Base-by-base conservation (phyloP, 2,888 invertebrate species). In the Liodrosophila aerea region DNA sequence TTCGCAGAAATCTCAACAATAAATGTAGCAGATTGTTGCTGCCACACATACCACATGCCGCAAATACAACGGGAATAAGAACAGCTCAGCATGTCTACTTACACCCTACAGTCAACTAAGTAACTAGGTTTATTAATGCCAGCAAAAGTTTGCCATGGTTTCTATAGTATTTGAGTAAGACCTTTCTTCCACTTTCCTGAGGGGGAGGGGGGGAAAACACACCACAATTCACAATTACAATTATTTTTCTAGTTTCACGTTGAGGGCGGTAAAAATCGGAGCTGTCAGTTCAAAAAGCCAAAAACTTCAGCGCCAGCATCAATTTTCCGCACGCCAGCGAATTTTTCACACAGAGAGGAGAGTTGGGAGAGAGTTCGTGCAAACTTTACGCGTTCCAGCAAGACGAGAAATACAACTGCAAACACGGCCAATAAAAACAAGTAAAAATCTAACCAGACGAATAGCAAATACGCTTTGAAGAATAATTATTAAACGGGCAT, bases 261-360 rank as follows among this genome's bases (percentile, higher is more conserved):
- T 54, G 29, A 39, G 49, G 16, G 15, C 54, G 34, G 36, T 82
- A 73, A 70, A 83, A 85, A 85, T 80, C 77, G 75, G 69, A 72
- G 81, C 77, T 85, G 82, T 83, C 85, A 76, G 83, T 80, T 81
- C 73, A 78, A 77, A 85, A 83, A 83, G 83, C 73, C 85, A 81
- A 83, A 85, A 83, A 85, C 85, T 80, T 85, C 68, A 77, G 50
- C 59, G 71, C 56, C 82, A 84, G 78, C 81, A 81, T 84, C 81
- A 81, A 81, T 81, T 81, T 81, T 71, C 67, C 76, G 63, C 73
- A 75, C 64, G 52, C 84, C 76, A 75, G 62, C 63, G 60, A 44
- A 64, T 72, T 75, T 76, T 64, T 37, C 22, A 46, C 49, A 44
- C 13, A 29, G 30, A 52, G 13, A 18, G 31, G 45, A 30, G 8